Percentiles rank a stretch among this genome's conserved stretches.
Conservation (phyloP, 1,140 invertebrate species). For the Dufourea novaeangliae region DNA sequence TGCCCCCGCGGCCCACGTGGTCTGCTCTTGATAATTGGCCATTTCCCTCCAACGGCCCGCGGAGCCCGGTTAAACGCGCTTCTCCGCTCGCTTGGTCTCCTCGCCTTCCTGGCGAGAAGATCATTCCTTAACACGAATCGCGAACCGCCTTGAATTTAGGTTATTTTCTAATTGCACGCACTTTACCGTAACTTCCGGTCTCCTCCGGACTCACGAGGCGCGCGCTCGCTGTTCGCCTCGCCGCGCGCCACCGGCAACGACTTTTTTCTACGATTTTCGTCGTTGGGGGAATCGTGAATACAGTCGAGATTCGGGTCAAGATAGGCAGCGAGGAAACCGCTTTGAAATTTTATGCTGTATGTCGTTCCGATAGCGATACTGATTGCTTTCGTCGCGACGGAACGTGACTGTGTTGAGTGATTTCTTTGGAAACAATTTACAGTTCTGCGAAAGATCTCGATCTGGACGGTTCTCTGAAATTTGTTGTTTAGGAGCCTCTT, state of each 20-base stretch:
- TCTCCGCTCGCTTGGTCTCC: conserved; percentile 31
- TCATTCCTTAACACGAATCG: conserved; percentile 64
- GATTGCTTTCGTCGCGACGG: neutral
- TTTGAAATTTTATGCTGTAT: neutral
- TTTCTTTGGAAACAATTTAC: too few relatives aligned
- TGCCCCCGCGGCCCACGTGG: conserved; percentile 69
- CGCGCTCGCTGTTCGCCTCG: conserved; percentile 17
- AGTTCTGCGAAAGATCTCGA: too few relatives aligned
- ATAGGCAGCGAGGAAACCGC: neutral
- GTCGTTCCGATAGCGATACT: neutral
- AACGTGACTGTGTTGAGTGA: too few relatives aligned
- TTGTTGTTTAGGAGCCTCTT: too few relatives aligned
- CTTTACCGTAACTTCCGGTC: conserved; percentile 63
- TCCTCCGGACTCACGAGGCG: neutral
- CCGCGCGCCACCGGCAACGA: conserved; percentile 3
- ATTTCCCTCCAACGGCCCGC: conserved; percentile 69
- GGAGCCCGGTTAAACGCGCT: too few relatives aligned
- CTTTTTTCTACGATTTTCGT: conserved; percentile 13
- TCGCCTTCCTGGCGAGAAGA: conserved; percentile 45
- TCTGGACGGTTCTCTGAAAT: too few relatives aligned
- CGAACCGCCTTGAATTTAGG: conserved; percentile 72
- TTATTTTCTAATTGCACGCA: conserved; percentile 73
- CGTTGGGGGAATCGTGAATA: neutral
- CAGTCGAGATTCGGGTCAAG: neutral
- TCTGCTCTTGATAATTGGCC: conserved; percentile 70